Evolutionary conservation across 2,888 invertebrate species (phyloP), one percentile per base, ranked within the genome.

Genomic region (Drosophila demipolita): DNA sequence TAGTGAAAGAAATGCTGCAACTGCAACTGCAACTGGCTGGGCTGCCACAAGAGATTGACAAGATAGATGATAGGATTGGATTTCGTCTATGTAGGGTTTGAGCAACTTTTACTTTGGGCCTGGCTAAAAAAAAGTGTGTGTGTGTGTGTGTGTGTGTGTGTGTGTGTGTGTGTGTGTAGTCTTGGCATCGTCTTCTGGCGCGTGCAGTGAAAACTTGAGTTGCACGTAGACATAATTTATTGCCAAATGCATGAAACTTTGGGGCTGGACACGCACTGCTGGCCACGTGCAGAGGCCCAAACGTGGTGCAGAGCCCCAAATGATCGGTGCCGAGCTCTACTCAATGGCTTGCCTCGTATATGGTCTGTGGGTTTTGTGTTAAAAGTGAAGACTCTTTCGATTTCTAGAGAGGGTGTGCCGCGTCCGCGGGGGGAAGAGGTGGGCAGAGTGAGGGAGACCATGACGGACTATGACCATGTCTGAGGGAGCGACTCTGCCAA

Each of bases 151-250:
- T 42, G 6, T 12, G 20, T 6, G 17, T 38, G 8, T 17, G 38
- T 38, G 35, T 35, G 36, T 8, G 20, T 12, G 12, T 20, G 12
- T 23, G 9, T 36, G n/a, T 35, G 3, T 54, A 12, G 48, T 12
- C 45, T 20, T 45, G 12, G 36, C 60, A 26, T 45, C 40, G 42
- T 38, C 55, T 42, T 48, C 32, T 55, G 67, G 54, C 66, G 76
- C 67, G 72, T 75, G 70, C 77, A 86, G 89, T 83, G 84, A 86
- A 85, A 89, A 76, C 66, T 66, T 63, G 73, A 74, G 79, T 65
- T 66, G 84, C 87, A 89, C 84, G 89, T 85, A 89, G 82, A 83
- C 89, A 85, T 86, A 86, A 77, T 87, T 89, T 89, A 89, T 89
- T 89, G 84, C 87, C 87, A 85, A 89, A 89, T 85, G 85, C 87